phyloP scores from a whole-genome alignment of 2,888 invertebrate genomes.

The Melinaea menophilus region DNA sequence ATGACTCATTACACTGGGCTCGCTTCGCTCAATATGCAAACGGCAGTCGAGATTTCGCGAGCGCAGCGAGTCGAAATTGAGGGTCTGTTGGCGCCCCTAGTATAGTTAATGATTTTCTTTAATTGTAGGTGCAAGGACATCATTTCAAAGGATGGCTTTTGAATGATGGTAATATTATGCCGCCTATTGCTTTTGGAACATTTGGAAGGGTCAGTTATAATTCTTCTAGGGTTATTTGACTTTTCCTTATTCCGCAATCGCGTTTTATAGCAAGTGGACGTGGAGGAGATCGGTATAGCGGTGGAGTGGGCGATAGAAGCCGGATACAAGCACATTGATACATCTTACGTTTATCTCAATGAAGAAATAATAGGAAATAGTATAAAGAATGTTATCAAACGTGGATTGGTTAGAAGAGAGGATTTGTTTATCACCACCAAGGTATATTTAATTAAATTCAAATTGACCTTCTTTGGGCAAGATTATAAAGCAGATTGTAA shows the following conservation, averaged over 20 bases:
- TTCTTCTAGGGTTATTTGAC: neutral
- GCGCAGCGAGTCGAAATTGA: no score
- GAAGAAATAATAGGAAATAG: slow-evolving; percentile 76
- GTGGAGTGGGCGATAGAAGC: slow-evolving; percentile 74
- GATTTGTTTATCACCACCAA: slow-evolving; percentile 77
- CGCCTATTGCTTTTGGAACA: slow-evolving; percentile 51
- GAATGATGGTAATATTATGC: slow-evolving; percentile 3
- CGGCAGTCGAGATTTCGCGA: no score
- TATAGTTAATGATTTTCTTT: neutral
- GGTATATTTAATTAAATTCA: slow-evolving; percentile 41
- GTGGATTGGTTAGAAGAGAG: slow-evolving; percentile 69
- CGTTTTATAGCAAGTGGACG: neutral
- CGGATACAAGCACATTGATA: slow-evolving; percentile 81
- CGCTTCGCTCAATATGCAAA: no score
- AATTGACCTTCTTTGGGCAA: no score
- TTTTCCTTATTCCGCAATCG: no score
- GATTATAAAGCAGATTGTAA: neutral
- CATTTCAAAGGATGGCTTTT: neutral
- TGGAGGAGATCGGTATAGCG: slow-evolving; percentile 31
- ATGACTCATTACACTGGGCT: no score
- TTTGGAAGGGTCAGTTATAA: slow-evolving; percentile 33
- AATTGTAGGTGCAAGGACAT: neutral
- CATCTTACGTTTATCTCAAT: slow-evolving; percentile 77
- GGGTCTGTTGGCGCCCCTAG: no score
- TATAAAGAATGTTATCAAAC: slow-evolving; percentile 65